Evolutionary conservation across 1,140 invertebrate species (phyloP).

Genomic region (Scaptodrosophila lebanonensis): DNA sequence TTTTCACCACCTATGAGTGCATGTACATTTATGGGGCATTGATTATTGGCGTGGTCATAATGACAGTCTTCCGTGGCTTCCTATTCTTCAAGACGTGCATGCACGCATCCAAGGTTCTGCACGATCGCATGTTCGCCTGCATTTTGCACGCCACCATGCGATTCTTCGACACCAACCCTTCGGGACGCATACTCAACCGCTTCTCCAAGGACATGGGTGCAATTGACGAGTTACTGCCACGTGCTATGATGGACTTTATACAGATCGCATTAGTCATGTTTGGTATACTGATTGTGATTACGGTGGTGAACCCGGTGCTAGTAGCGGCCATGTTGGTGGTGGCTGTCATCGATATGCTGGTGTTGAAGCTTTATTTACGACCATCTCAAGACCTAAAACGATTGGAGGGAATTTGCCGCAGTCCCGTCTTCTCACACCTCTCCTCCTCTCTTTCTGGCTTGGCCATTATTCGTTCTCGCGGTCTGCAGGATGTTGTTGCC

Average conservation of each 20-base stretch:
- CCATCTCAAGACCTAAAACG: conserved; percentile 89
- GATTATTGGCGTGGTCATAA: conserved; percentile 64
- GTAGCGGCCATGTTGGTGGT: conserved; percentile 82
- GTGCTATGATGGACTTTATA: conserved; percentile 82
- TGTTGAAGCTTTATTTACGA: conserved; percentile 85
- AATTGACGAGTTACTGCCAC: conserved; percentile 88
- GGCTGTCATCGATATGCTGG: conserved; percentile 81
- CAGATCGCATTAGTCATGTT: conserved; percentile 80
- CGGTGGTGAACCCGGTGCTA: conserved; percentile 85
- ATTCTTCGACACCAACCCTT: conserved; percentile 91
- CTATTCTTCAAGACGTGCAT: conserved; percentile 89
- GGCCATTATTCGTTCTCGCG: conserved; percentile 87
- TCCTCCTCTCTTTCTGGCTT: conserved; percentile 87
- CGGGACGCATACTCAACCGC: conserved; percentile 87
- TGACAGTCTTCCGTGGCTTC: conserved; percentile 81
- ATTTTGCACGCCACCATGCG: conserved; percentile 87
- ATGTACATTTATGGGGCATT: conserved; percentile 71
- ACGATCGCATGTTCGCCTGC: conserved; percentile 89
- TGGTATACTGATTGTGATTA: conserved; percentile 83
- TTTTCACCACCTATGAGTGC: conserved; percentile 65
- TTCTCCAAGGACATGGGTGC: conserved; percentile 90
- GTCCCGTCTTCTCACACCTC: conserved; percentile 90
- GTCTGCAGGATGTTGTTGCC: conserved; percentile 82
- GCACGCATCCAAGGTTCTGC: conserved; percentile 87
- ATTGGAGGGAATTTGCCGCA: conserved; percentile 86